A percentile compares a stretch with the other conserved stretches of the same genome.
Evolutionary conservation across 1,140 invertebrate genomes (phyloP).

Genomic region (Heliconius melpomene): DNA sequence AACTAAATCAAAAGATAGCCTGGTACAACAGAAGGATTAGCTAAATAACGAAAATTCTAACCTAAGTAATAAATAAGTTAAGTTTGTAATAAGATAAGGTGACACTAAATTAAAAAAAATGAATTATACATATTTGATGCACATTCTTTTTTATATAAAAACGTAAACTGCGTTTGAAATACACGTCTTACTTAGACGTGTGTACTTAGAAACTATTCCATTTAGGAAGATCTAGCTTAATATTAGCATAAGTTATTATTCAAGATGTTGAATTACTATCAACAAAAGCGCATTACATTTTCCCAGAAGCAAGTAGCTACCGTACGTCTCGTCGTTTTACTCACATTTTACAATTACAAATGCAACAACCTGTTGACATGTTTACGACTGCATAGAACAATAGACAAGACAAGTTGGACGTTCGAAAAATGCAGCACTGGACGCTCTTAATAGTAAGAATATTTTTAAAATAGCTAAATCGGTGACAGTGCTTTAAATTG

Average conservation of each 20-base stretch:
- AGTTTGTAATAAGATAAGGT: too few species aligned
- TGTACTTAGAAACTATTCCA: too few species aligned
- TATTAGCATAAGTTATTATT: neutral
- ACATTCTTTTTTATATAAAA: too few species aligned
- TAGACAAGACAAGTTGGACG: conserved; percentile 30
- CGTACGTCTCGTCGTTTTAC: conserved; percentile 29
- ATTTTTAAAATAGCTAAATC: conserved; percentile 2
- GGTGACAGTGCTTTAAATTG: conserved; percentile 13
- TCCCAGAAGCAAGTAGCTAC: conserved; percentile 39
- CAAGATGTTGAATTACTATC: neutral
- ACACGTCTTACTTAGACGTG: too few species aligned
- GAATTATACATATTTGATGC: too few species aligned
- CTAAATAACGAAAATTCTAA: too few species aligned
- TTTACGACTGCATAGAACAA: conserved; percentile 73
- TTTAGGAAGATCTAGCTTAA: neutral
- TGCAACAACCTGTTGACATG: conserved; percentile 73
- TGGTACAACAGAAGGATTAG: too few species aligned
- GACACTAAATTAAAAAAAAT: too few species aligned
- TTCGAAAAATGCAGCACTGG: conserved; percentile 24
- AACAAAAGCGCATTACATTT: conserved; percentile 19
- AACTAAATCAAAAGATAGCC: too few species aligned
- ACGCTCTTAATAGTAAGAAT: conserved; percentile 18
- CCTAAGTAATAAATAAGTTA: too few species aligned
- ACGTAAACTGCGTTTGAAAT: too few species aligned
- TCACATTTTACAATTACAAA: conserved; percentile 42